phyloP scores from a whole-genome alignment of 2,888 invertebrate genomes.

The Sericinus montela region DNA sequence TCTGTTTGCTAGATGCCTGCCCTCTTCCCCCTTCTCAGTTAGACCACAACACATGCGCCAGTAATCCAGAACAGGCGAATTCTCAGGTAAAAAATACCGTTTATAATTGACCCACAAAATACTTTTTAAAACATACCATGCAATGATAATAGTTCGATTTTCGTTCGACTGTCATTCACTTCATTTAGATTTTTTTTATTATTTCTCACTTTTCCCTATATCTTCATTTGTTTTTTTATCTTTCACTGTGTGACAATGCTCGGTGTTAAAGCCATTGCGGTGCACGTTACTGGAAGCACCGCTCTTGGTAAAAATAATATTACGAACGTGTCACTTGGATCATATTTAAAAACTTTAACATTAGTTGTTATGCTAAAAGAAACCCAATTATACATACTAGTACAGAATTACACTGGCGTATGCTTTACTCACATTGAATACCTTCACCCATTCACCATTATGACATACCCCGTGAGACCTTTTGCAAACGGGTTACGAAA shows the following conservation, averaged over 20 bases:
- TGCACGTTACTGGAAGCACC: conserved; percentile 39
- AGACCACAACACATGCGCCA: conserved; percentile 90
- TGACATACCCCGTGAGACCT: conserved; percentile 61
- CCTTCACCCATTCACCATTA: conserved; percentile 69
- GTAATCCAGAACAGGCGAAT: conserved; percentile 85
- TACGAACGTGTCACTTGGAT: conserved; percentile 31
- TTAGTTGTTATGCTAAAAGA: conserved; percentile 66
- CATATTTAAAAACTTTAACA: conserved; percentile 49
- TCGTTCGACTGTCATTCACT: conserved; percentile 75
- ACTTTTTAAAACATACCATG: conserved; percentile 73
- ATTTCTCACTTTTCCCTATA: conserved; percentile 61
- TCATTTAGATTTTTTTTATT: conserved; percentile 54
- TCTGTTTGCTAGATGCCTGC: conserved; percentile 97
- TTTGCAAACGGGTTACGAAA: conserved; percentile 51
- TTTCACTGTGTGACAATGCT: conserved; percentile 60
- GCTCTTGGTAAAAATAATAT: conserved; percentile 28
- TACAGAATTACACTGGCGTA: conserved; percentile 71
- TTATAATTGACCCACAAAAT: conserved; percentile 74
- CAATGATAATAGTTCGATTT: conserved; percentile 69
- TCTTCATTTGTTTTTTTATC: conserved; percentile 43
- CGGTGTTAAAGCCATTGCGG: conserved; percentile 52
- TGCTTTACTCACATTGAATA: conserved; percentile 74
- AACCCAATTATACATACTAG: conserved; percentile 68
- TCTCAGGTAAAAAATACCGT: conserved; percentile 82
- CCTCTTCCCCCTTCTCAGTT: conserved; percentile 92